A percentile compares a stretch with the other conserved stretches of the same genome.
Conservation (phyloP, 2,888 invertebrate genomes). For the Macrophya annulata region DNA sequence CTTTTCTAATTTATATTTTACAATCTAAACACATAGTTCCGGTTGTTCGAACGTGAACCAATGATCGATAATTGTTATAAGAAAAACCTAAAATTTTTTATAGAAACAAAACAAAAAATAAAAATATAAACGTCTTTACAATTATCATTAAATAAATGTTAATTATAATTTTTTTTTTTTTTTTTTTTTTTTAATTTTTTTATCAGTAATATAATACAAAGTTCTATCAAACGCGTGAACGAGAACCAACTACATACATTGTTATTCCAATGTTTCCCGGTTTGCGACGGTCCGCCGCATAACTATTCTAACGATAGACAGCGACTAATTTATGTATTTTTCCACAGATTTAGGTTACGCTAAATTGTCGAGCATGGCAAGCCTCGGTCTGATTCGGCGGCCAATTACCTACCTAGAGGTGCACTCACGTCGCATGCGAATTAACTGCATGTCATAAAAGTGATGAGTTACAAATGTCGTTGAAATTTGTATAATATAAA, state of each 20-base stretch:
- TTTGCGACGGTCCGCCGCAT: conserved; percentile 52
- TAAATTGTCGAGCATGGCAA: conserved; percentile 66
- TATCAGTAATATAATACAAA: no score
- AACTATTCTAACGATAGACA: conserved; percentile 53
- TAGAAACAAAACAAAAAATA: no score
- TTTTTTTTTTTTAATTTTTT: no score
- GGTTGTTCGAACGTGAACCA: neutral
- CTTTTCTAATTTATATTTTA: neutral
- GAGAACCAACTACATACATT: neutral
- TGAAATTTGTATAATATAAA: neutral
- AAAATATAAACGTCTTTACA: no score
- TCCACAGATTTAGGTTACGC: conserved; percentile 73
- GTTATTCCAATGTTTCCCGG: neutral
- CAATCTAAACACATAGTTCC: neutral
- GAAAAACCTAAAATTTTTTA: no score
- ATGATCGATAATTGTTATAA: neutral
- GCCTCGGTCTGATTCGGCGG: conserved; percentile 76
- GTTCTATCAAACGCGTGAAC: no score
- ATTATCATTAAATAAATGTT: no score
- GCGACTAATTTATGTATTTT: conserved; percentile 58
- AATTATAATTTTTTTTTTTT: no score
- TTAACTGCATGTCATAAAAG: conserved; percentile 15
- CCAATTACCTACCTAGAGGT: conserved; percentile 58
- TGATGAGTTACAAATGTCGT: neutral
- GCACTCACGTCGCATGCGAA: conserved; percentile 63